Evolutionary conservation across 2,113 vertebrate genomes (phyloP).

Genomic region (Scytalopus superciliaris): DNA sequence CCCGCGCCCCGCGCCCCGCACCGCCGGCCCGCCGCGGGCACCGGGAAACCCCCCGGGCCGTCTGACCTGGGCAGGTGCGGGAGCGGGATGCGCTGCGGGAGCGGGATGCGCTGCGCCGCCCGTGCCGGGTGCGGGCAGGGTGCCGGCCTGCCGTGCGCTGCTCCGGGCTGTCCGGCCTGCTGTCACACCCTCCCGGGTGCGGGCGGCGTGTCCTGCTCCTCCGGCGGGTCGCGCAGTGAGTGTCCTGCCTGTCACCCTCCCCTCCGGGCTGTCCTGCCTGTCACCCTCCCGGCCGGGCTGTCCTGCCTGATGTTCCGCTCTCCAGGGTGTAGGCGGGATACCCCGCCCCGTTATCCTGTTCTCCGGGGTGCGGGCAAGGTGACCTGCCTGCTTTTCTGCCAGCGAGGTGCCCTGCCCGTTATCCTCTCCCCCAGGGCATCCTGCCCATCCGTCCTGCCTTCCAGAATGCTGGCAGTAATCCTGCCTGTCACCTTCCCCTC

Average conservation of each 20-base stretch:
- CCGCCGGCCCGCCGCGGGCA: no score
- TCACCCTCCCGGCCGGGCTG: no score
- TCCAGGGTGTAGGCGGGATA: not conserved
- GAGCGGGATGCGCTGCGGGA: not conserved
- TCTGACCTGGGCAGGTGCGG: not conserved
- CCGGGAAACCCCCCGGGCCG: not conserved
- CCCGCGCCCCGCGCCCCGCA: no score
- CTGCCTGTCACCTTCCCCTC: not conserved
- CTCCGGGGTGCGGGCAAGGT: not conserved
- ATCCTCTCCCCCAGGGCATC: not conserved
- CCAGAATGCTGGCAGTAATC: not conserved
- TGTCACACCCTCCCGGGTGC: not conserved
- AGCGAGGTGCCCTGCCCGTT: not conserved
- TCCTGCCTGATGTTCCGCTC: not conserved
- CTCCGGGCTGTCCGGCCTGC: not conserved
- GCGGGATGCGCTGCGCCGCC: not conserved
- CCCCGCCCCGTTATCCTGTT: not conserved
- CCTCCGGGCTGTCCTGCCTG: accelerated
- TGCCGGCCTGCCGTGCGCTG: no score
- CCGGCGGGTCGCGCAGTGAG: not conserved
- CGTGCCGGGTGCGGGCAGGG: not conserved
- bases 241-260: no score
- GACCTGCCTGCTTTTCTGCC: not conserved
- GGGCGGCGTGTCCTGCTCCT: no score
- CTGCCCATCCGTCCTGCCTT: not conserved